Percentiles rank a stretch among this genome's conserved stretches.
Conservation (phyloP, 2,888 invertebrate species). For the Lysandra coridon region DNA sequence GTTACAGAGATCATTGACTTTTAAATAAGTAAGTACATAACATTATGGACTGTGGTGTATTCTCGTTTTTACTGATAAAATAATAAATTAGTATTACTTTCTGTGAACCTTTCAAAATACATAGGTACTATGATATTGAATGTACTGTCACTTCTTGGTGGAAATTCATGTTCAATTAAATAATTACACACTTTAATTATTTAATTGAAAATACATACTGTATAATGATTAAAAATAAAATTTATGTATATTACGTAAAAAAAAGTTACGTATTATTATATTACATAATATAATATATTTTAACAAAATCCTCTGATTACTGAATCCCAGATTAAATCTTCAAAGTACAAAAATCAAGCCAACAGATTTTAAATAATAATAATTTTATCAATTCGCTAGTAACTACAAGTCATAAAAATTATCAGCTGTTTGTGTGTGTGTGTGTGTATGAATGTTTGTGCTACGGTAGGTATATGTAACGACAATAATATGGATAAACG, state of each 20-base stretch:
- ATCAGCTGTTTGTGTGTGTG: slow-evolving; percentile 56
- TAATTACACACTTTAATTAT: no score
- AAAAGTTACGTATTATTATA: background rate
- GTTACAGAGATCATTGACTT: background rate
- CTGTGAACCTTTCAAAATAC: background rate
- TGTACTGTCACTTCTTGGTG: no score
- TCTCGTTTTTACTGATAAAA: background rate
- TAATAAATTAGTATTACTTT: background rate
- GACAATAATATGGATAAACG: slow-evolving; percentile 28
- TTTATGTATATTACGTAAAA: background rate
- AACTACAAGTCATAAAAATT: slow-evolving; percentile 51
- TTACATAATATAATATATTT: background rate
- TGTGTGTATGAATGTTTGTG: slow-evolving; percentile 48
- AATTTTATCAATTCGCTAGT: slow-evolving; percentile 30
- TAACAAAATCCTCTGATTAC: background rate
- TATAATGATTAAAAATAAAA: no score
- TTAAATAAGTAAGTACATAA: background rate
- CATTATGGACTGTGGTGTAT: background rate
- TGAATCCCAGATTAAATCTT: background rate
- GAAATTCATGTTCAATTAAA: no score
- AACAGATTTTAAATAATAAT: slow-evolving; percentile 29
- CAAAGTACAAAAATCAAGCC: background rate
- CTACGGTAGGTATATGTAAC: slow-evolving; percentile 34
- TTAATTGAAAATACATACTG: no score
- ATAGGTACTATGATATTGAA: no score